Base-by-base conservation (phyloP, 1,140 invertebrate species). In the Diabrotica virgifera region DNA sequence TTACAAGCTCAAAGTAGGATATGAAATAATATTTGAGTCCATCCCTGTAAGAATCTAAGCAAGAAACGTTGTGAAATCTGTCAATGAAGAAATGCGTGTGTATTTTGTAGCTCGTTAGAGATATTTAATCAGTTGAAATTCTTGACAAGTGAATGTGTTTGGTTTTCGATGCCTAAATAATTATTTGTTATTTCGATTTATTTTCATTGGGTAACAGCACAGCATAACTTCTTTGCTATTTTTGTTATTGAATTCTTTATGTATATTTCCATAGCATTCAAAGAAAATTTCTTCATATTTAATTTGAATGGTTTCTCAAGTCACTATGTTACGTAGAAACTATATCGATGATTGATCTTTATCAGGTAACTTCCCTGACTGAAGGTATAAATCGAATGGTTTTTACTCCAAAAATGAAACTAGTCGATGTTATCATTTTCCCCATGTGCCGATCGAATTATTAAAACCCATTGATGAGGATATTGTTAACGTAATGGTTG, bases 101-200 rank as follows among this genome's bases (percentile, higher is more conserved):
- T 46, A 46, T 46, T n/a, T 46, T 46, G n/a, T 46, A 57, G 55
- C 55, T 57, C 55, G 36, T 57, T 57, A 57, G 36, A 37, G 36
- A 36, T 36, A 36, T 36, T 57, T 57, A 57, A 57, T 57, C 55
- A 36, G 35, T 57, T 9, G 35, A 37, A 57, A 36, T 57, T 57
- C 55, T 6, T 57, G 55, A 57, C 24, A 57, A 36, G 10, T 57
- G 24, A 46, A 46, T n/a, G 36, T 57, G 55, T 57, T 57, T 57
- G 24, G 55, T 37, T 57, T 36, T n/a, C 55, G 55, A 36, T 36
- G n/a, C 24, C 10, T 57, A 36, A 57, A 57, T 57, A 57, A 46
- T 57, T 57, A 36, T 57, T 12, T 37, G 55, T 57, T 57, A 57
- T 36, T 57, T 57, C 13, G 24, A 36, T 57, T 57, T 57, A 57